Evolutionary conservation across 2,113 vertebrate genomes (phyloP), one percentile per base, ranked within the genome.

Genomic region (Trichomycterus rosablanca): DNA sequence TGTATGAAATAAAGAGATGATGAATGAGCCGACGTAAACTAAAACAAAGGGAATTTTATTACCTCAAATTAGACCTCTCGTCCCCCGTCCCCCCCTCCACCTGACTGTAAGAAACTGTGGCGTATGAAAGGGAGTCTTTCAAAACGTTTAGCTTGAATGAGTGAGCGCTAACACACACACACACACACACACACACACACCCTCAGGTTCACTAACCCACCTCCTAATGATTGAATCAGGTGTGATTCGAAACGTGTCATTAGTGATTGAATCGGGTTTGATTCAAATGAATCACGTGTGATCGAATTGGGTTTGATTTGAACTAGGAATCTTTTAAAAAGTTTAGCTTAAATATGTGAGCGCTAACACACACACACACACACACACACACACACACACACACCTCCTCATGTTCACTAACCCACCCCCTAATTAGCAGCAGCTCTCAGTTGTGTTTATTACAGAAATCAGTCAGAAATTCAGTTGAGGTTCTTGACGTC

Each of bases 1-100:
- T 80, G n/a, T 84, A 87, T 89, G 90, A 93, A 93, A 95, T 91
- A 91, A 89, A 88, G 83, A 78, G 78, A 86, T 90, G 91, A 97
- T 90, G 89, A 93, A 94, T 92, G 92, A 73, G 81, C 84, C 84
- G 87, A 87, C 89, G 87, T 86, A 87, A 90, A 86, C 80, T 86
- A 81, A 89, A 87, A 90, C 87, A 88, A 90, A 92, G 87, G 83
- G 73, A 78, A 81, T 88, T 90, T 87, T 90, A 92, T 90, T 88
- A 86, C 83, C 85, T 79, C 76, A 75, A 82, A 82, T 88, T 81
- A 48, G 50, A 67, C 53, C 55, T 43, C 14, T 3, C 15, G 30
- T 44, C 26, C 11, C 55, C 63, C 14, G 35, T 43, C 20, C 40
- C 18, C 44, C 52, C 30, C 46, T 28, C 49, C 24, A 37, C 22